phyloP scores from a whole-genome alignment of 35 echinoderm and acorn worm species.

The Ophioderma brevispina region DNA sequence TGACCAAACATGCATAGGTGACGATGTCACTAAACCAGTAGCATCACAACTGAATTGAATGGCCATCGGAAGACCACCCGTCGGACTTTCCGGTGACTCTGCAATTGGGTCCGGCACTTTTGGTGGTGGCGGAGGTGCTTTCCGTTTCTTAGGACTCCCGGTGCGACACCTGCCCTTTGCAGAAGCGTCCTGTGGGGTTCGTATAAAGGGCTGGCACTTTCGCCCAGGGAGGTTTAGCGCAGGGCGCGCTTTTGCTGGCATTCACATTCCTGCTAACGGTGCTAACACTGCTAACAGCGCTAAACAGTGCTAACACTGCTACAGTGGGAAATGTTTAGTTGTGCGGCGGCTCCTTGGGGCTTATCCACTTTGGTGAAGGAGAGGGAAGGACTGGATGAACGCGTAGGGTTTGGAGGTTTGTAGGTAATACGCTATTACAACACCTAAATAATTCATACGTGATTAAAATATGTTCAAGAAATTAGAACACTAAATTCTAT shows the following conservation, averaged over 20 bases:
- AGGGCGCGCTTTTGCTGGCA: not conserved
- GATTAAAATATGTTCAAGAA: too few relatives aligned
- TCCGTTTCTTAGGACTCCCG: not conserved
- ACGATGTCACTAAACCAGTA: not conserved
- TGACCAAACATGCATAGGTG: not conserved
- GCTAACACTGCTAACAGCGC: too few relatives aligned
- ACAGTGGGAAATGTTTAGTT: too few relatives aligned
- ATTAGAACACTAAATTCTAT: too few relatives aligned
- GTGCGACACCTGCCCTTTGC: not conserved
- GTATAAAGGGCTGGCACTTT: not conserved
- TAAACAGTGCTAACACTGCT: too few relatives aligned
- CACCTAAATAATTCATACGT: too few relatives aligned
- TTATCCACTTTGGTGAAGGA: too few relatives aligned
- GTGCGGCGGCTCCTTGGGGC: too few relatives aligned
- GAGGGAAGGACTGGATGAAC: too few relatives aligned
- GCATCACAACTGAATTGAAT: not conserved
- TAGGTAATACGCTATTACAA: too few relatives aligned
- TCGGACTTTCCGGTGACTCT: not conserved
- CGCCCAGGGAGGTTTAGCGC: not conserved
- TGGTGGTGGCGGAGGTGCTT: not conserved
- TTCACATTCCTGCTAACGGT: not conserved
- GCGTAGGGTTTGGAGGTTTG: too few relatives aligned
- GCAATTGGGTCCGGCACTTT: not conserved
- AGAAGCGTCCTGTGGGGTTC: not conserved
- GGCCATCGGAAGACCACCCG: not conserved